Conservation (phyloP, 2,888 invertebrate species). For the Epirrita christyi region DNA sequence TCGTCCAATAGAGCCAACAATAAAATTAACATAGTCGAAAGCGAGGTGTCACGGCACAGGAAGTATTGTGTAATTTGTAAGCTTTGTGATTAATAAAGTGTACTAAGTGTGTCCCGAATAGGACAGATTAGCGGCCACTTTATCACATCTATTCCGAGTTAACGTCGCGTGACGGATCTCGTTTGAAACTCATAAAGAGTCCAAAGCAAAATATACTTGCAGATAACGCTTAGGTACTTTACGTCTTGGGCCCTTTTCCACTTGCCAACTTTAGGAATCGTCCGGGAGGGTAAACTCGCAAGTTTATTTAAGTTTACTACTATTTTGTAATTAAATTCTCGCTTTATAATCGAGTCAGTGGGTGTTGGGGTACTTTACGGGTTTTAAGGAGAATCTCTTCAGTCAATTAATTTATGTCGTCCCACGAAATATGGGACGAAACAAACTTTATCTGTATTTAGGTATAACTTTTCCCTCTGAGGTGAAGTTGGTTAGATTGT, state of each 20-base stretch:
- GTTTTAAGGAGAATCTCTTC: slow-evolving; percentile 53
- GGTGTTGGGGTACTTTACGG: slow-evolving; percentile 48
- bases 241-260: slow-evolving; percentile 79
- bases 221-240: slow-evolving; percentile 78
- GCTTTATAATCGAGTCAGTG: slow-evolving; percentile 73
- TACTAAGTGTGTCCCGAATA: slow-evolving; percentile 84
- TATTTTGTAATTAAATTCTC: slow-evolving; percentile 79
- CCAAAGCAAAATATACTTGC: slow-evolving; percentile 82
- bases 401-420: slow-evolving; percentile 42
- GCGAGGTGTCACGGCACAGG: slow-evolving; percentile 79
- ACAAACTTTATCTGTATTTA: slow-evolving; percentile 27
- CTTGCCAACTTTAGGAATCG: slow-evolving; percentile 71
- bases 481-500: slow-evolving; percentile 31
- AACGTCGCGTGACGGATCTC: slow-evolving; percentile 85
- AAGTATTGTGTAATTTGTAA: slow-evolving; percentile 83
- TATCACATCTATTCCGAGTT: slow-evolving; percentile 84
- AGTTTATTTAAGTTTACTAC: slow-evolving; percentile 75
- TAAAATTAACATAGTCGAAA: slow-evolving; percentile 82
- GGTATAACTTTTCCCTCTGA: slow-evolving; percentile 27
- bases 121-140: slow-evolving; percentile 84
- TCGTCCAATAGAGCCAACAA: slow-evolving; percentile 74
- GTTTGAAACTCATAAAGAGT: slow-evolving; percentile 84
- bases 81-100: slow-evolving; percentile 85
- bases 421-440: slow-evolving; percentile 33
- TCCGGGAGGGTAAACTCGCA: slow-evolving; percentile 71